Evolutionary conservation across 2,113 vertebrate species (phyloP), one percentile per base, ranked within the genome.

Genomic region (Camelus dromedarius): DNA sequence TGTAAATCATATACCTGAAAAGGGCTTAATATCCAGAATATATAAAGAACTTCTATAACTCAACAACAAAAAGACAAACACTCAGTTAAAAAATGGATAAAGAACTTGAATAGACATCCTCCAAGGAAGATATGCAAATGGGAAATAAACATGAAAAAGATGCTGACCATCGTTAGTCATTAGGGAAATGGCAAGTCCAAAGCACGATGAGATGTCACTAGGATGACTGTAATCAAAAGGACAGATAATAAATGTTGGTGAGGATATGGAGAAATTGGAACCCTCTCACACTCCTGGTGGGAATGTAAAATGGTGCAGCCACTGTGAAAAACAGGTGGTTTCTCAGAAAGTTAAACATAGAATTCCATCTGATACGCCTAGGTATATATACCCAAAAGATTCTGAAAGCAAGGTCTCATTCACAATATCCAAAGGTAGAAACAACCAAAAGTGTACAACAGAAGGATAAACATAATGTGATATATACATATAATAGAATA

Each of bases 11-110:
- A 13, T 82, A 30, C 81, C 38, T 83, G 5, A 52, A 82, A 54
- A 77, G 54, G 32, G 14, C 28, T 79, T 58, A 24, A 18, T 80
- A 54, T 77, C 35, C 19, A 70, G 18, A 90, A 28, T 85, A 30
- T 82, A 35, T 76, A 30, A 95, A 93, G 92, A 92, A 54, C 30
- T 48, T 50, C 30, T 93, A 35, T 15, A 82, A 30, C 7, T 89
- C 52, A 92, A 22, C 38, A 96, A 70, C 66, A 90, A 35, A 73
- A 90, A 62, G 35, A 69, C 35, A 30, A 42, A 69, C 2, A 32
- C 54, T 62, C 42, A 75, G 48, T 69, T 82, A 52, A 92, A 81
- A 88, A 87, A 35, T 38, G 16, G 73, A 15, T 48, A 69, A 70
- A 85, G 52, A 26, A 54, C 60, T 84, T 62, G 50, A 75, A 56